These are phyloP conservation scores for Caenorhabditis sp. DNA, from an alignment of 2,888 invertebrate species.

Conservation along the genomic window DNA sequence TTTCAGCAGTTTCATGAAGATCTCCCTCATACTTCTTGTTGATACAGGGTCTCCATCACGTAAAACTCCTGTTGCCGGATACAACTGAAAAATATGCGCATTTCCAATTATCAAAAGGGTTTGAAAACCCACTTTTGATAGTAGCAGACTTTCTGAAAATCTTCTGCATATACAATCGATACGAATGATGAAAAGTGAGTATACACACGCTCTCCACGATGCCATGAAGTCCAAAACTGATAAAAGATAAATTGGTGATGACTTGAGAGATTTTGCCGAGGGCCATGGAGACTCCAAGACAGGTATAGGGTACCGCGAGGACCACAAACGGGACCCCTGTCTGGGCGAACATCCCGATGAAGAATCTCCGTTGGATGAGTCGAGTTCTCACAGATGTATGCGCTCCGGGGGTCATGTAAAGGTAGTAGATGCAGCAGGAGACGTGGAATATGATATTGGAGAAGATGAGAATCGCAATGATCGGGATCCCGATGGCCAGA, in stretches of 20 bases:
- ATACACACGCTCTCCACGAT: slow-evolving; percentile 20
- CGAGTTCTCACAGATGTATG: slow-evolving; percentile 4
- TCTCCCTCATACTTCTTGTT: too few species aligned
- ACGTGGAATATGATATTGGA: slow-evolving; percentile 11
- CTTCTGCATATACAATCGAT: slow-evolving; percentile 3
- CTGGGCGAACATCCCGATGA: slow-evolving; percentile 24
- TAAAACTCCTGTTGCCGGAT: neutral
- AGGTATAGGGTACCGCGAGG: slow-evolving; percentile 15
- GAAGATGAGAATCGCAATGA: neutral
- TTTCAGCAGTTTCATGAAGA: too few species aligned
- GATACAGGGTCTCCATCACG: too few species aligned
- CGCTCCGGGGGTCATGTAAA: slow-evolving; percentile 14
- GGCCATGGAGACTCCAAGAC: neutral
- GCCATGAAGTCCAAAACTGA: slow-evolving; percentile 25
- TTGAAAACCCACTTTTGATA: slow-evolving; percentile 21
- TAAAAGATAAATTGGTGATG: slow-evolving; percentile 16
- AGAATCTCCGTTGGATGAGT: neutral
- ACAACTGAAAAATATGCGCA: slow-evolving; percentile 12
- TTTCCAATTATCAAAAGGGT: neutral
- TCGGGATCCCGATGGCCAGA: neutral
- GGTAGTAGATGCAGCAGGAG: slow-evolving; percentile 23
- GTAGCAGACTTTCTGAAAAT: neutral
- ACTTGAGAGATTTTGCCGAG: neutral
- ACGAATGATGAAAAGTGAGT: slow-evolving; percentile 8
- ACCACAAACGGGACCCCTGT: slow-evolving; percentile 3